These are phyloP conservation scores for chimpanzee (Pan troglodytes) DNA, from an alignment of 2,113 vertebrate genomes.

Conservation along the genomic window NHGRI_mPanTro3-v2.1_pri NC_072409.2:30684501-30685000, in stretches of 20 bases:
- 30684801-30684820: too few relatives aligned
- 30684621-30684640: neutral
- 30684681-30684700: neutral
- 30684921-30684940: too few relatives aligned
- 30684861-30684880: too few relatives aligned
- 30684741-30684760: fast-evolving
- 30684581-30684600: neutral
- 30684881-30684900: too few relatives aligned
- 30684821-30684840: too few relatives aligned
- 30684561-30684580: neutral
- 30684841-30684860: too few relatives aligned
- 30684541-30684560: neutral
- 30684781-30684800: neutral
- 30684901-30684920: too few relatives aligned
- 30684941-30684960: too few relatives aligned
- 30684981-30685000: too few relatives aligned
- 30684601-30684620: neutral
- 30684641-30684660: neutral
- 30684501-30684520: neutral
- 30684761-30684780: neutral
- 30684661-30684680: neutral
- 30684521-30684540: neutral
- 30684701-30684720: fast-evolving
- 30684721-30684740: neutral
- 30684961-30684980: too few relatives aligned